A percentile compares a stretch with the other conserved stretches of the same genome.
Conservation (phyloP, 2,888 invertebrate species). For the Troilus luridus region DNA sequence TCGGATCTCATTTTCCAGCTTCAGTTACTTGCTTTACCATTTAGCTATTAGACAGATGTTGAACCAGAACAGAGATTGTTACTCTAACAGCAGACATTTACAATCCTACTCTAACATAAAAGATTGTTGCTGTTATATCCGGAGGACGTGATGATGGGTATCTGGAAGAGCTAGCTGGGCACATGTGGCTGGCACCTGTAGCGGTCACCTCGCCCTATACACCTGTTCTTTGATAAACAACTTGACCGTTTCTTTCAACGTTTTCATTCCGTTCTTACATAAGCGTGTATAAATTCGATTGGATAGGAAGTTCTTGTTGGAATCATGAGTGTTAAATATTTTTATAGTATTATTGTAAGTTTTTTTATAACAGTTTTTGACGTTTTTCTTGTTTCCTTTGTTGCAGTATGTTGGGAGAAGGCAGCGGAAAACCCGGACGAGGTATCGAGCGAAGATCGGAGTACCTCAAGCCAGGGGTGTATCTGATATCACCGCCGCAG, state of each 20-base stretch:
- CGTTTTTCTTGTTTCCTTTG: conserved; percentile 14
- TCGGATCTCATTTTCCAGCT: neutral
- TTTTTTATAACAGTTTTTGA: neutral
- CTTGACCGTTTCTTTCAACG: conserved; percentile 1
- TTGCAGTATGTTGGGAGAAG: conserved; percentile 50
- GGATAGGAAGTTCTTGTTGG: no score
- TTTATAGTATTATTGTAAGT: no score
- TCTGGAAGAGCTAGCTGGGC: neutral
- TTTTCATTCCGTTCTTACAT: neutral
- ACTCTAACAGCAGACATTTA: neutral
- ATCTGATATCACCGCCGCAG: conserved; percentile 53
- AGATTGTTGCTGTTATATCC: neutral
- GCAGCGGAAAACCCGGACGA: conserved; percentile 35
- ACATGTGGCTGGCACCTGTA: conserved; percentile 18
- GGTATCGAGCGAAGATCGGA: conserved; percentile 54
- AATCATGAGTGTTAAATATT: no score
- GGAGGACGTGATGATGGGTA: neutral
- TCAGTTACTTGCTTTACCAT: neutral
- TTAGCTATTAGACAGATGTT: neutral
- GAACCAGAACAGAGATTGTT: neutral
- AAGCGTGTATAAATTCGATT: neutral
- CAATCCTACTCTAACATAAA: neutral
- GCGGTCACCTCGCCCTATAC: neutral
- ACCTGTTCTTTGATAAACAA: conserved; percentile 33
- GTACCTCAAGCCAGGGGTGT: conserved; percentile 55